A percentile compares a stretch with the other conserved stretches of the same genome.
phyloP scores from a whole-genome alignment of 2,888 invertebrate species.

The Tenthredo livida region DNA sequence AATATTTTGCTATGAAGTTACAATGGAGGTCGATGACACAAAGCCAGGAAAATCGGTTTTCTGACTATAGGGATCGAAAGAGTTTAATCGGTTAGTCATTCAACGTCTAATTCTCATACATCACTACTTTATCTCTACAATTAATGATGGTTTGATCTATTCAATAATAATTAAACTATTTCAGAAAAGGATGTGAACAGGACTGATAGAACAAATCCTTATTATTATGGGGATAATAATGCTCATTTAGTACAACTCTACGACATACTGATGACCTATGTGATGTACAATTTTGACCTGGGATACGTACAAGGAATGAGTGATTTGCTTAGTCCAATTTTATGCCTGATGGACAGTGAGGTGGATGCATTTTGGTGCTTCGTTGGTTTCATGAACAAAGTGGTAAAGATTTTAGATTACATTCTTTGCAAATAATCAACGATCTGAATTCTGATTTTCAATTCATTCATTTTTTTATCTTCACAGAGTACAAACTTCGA shows the following conservation, averaged over 20 bases:
- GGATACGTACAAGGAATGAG: constrained; percentile 99
- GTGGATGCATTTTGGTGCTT: constrained; percentile 99
- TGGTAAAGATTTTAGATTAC: constrained; percentile 82
- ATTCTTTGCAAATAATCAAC: background rate
- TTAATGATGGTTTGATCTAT: background rate
- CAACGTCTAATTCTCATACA: background rate
- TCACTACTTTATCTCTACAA: background rate
- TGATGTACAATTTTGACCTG: constrained; percentile 99
- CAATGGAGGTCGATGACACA: constrained; percentile 96
- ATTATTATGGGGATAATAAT: constrained; percentile 96
- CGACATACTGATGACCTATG: constrained; percentile 98
- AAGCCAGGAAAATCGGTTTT: constrained; percentile 93
- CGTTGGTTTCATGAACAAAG: constrained; percentile 97
- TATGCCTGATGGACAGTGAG: constrained; percentile 94
- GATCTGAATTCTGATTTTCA: background rate
- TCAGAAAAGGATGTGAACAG: constrained; percentile 97
- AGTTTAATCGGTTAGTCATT: constrained; percentile 86
- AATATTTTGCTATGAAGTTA: constrained; percentile 96
- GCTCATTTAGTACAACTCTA: constrained; percentile 91
- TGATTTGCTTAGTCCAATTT: constrained; percentile 95
- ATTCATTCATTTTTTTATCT: constrained; percentile 28
- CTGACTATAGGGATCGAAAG: constrained; percentile 93
- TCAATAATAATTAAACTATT: constrained; percentile 55
- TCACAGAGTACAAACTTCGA: constrained; percentile 93
- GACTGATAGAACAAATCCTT: constrained; percentile 94